A percentile compares a stretch with the other conserved stretches of the same genome.
Evolutionary conservation across 2,888 invertebrate genomes (phyloP).

Genomic region (Eristalinus aeneus): DNA sequence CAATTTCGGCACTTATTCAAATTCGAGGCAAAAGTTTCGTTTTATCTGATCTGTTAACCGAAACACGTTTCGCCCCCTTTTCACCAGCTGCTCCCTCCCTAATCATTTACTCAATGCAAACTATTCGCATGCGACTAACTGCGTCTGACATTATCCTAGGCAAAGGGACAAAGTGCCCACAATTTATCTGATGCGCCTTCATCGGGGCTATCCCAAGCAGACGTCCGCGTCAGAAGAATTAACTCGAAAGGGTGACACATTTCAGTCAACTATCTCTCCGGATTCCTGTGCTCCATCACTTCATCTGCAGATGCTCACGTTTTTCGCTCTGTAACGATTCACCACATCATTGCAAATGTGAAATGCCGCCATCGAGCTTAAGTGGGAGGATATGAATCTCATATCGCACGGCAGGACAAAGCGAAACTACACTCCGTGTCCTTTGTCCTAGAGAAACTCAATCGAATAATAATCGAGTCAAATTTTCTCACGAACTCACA

Average conservation of each 20-base stretch:
- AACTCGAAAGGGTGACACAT: not conserved
- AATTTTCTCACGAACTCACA: conserved; percentile 63
- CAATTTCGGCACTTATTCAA: no score
- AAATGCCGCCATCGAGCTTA: not conserved
- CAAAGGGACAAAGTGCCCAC: not conserved
- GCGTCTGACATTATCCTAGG: not conserved
- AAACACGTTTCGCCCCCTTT: no score
- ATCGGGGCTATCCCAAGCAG: not conserved
- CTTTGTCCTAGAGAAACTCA: conserved; percentile 4
- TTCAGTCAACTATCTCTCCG: not conserved
- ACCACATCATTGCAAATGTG: not conserved
- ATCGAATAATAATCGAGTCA: conserved; percentile 67
- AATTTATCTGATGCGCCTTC: not conserved
- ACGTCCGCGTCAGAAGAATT: not conserved
- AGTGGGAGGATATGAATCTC: no score
- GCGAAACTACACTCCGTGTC: not conserved
- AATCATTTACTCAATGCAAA: not conserved
- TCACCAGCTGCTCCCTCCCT: not conserved
- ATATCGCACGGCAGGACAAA: not conserved
- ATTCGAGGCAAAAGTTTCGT: no score
- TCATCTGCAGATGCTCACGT: not conserved
- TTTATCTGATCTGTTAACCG: no score
- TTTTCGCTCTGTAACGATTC: not conserved
- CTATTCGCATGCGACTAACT: not conserved
- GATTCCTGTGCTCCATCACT: not conserved